phyloP scores from a whole-genome alignment of 2,888 invertebrate species.

The Lordiphosa andalusiaca region DNA sequence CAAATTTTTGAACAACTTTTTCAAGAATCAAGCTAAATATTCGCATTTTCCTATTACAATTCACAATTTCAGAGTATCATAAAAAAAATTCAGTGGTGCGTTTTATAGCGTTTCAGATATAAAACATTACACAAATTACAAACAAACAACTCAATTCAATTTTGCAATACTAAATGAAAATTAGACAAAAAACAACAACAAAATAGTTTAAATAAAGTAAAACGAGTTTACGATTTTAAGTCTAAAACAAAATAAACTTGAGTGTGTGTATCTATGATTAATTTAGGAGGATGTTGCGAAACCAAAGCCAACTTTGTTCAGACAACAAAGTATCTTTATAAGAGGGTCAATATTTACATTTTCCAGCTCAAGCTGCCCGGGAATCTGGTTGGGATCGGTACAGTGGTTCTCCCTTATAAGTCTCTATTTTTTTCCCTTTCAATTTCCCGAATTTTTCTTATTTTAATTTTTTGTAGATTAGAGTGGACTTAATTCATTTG shows the following conservation, averaged over 20 bases:
- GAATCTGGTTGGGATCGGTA: too few relatives aligned
- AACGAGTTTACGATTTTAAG: conserved; percentile 50
- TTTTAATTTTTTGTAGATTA: too few relatives aligned
- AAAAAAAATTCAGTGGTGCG: conserved; percentile 67
- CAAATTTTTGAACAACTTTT: conserved; percentile 18
- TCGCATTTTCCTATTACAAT: conserved; percentile 8
- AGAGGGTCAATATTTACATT: too few relatives aligned
- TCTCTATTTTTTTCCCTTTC: too few relatives aligned
- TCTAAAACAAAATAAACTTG: conserved; percentile 33
- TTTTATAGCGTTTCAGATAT: conserved; percentile 63
- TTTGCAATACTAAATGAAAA: conserved; percentile 24
- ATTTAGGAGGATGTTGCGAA: neutral
- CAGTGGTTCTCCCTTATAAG: too few relatives aligned
- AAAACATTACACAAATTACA: conserved; percentile 51
- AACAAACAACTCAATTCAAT: conserved; percentile 26
- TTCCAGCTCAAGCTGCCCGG: too few relatives aligned
- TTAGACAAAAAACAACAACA: conserved; percentile 18
- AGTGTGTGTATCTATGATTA: conserved; percentile 5
- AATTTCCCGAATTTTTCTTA: too few relatives aligned
- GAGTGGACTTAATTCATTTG: too few relatives aligned
- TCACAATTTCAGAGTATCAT: conserved; percentile 9
- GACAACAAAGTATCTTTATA: too few relatives aligned
- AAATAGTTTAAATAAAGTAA: conserved; percentile 50
- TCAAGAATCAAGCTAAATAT: conserved; percentile 10
- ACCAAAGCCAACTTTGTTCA: too few relatives aligned